These are phyloP conservation scores for Bugulina stolonifera DNA, from an alignment of 2,888 invertebrate species.

Conservation along the genomic window DNA sequence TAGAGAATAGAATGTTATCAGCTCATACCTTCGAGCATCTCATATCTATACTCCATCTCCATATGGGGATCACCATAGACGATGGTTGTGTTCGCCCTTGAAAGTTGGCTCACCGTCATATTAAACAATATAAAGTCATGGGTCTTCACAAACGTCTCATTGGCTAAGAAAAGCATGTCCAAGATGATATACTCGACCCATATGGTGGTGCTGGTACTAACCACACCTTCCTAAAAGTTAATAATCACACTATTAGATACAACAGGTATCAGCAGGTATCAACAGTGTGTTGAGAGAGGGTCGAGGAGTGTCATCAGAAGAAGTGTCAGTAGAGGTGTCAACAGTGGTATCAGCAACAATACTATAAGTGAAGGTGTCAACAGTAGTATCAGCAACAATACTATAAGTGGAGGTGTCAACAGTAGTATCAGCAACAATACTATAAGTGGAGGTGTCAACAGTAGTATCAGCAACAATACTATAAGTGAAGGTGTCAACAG, in stretches of 20 bases:
- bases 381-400: neutral
- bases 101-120: neutral
- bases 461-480: neutral
- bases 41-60: slow-evolving; percentile 11
- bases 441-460: neutral
- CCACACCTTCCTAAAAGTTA: slow-evolving; percentile 23
- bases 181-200: slow-evolving; percentile 24
- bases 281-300: too few species aligned
- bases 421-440: neutral
- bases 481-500: neutral
- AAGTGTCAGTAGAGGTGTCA: neutral
- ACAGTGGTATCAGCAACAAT: neutral
- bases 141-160: slow-evolving; percentile 22
- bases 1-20: too few species aligned
- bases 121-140: slow-evolving; percentile 15
- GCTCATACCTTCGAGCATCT: neutral
- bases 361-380: neutral
- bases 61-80: neutral
- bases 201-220: neutral
- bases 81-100: slow-evolving; percentile 20
- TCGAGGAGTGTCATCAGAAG: too few species aligned
- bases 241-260: too few species aligned
- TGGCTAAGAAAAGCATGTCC: neutral
- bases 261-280: too few species aligned
- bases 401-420: too few species aligned